Evolutionary conservation across 2,888 invertebrate genomes (phyloP).

Genomic region (Microdon myrmicae): DNA sequence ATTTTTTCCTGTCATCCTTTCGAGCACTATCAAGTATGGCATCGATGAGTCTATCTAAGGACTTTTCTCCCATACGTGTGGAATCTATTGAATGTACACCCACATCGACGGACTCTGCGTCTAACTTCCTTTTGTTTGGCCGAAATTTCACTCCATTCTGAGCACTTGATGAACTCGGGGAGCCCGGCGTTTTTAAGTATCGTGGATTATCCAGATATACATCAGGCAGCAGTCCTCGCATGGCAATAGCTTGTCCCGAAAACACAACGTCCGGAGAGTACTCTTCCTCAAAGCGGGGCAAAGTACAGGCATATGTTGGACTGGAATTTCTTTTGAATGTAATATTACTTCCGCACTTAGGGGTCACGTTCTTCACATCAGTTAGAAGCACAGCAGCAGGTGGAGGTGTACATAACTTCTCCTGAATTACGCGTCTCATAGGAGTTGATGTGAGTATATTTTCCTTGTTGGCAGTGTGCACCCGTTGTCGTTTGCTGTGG

Average conservation of each 20-base stretch:
- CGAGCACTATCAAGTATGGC: slow-evolving; percentile 65
- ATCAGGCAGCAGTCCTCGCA: slow-evolving; percentile 62
- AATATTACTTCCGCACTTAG: slow-evolving; percentile 41
- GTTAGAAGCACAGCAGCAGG: slow-evolving; percentile 59
- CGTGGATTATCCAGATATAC: slow-evolving; percentile 62
- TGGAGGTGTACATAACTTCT: slow-evolving; percentile 57
- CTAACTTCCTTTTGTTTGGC: slow-evolving; percentile 58
- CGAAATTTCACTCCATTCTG: slow-evolving; percentile 18
- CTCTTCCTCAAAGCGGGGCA: slow-evolving; percentile 64
- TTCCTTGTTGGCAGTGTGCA: slow-evolving; percentile 61
- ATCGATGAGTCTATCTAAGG: slow-evolving; percentile 64
- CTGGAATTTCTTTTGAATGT: slow-evolving; percentile 37
- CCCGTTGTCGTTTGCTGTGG: slow-evolving; percentile 36
- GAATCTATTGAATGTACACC: slow-evolving; percentile 55
- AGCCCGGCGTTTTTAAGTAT: slow-evolving; percentile 57
- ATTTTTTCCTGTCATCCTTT: slow-evolving; percentile 60
- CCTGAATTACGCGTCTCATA: slow-evolving; percentile 43
- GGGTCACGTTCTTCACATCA: slow-evolving; percentile 60
- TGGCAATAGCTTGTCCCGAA: slow-evolving; percentile 60
- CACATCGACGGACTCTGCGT: slow-evolving; percentile 58
- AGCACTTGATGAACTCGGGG: neutral
- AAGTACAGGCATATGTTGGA: slow-evolving; percentile 60
- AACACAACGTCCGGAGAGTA: slow-evolving; percentile 63
- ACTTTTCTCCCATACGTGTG: slow-evolving; percentile 63
- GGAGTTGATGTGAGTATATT: slow-evolving; percentile 62